Evolutionary conservation across 2,888 invertebrate genomes (phyloP).

Genomic region (Catocala nupta): DNA sequence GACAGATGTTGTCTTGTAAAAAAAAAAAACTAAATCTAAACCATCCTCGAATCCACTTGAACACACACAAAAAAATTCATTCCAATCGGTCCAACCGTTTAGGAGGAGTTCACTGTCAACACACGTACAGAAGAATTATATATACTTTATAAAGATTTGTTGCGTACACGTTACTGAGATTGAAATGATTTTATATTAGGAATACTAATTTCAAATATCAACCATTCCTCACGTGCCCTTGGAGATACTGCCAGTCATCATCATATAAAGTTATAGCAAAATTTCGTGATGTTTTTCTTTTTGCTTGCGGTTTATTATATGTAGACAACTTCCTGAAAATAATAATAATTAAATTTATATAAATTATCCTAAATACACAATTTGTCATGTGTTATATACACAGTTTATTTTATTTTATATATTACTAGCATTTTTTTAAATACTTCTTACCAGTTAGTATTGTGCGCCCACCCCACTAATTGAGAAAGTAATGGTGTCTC

Average conservation of each 20-base stretch:
- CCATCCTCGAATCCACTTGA: too few species aligned
- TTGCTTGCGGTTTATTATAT: background rate
- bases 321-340: background rate
- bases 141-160: background rate
- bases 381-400: too few species aligned
- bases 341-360: too few species aligned
- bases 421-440: background rate
- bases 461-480: slow-evolving; percentile 93
- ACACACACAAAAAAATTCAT: too few species aligned
- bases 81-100: too few species aligned
- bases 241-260: slow-evolving; percentile 58
- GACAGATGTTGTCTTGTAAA: too few species aligned
- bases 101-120: too few species aligned
- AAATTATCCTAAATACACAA: too few species aligned
- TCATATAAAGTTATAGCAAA: background rate
- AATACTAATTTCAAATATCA: slow-evolving; percentile 15
- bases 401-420: background rate
- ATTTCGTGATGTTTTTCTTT: background rate
- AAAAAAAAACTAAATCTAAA: background rate
- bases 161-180: too few species aligned
- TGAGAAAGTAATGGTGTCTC: slow-evolving; percentile 93
- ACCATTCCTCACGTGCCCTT: slow-evolving; percentile 58
- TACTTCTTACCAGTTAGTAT: slow-evolving; percentile 85
- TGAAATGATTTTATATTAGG: too few species aligned
- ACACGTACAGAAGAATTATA: too few species aligned